Evolutionary conservation across 2,797 vertebrate genomes (phyloP).

Genomic region (Rhinogobio ventralis): DNA sequence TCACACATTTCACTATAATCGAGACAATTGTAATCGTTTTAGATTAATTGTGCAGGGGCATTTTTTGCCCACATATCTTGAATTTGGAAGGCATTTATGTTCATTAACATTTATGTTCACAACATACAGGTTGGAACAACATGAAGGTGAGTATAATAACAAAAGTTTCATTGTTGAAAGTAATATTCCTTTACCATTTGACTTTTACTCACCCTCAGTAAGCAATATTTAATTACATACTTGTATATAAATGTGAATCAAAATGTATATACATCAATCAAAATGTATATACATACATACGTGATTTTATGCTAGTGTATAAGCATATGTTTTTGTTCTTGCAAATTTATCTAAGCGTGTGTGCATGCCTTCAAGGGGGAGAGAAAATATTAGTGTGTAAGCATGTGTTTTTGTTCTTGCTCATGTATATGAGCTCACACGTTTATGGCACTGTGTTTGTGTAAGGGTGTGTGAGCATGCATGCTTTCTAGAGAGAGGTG

Average conservation of each 20-base stretch:
- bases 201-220: neutral
- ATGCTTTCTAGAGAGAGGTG: constrained; percentile 23
- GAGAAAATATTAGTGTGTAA: neutral
- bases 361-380: neutral
- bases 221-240: neutral
- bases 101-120: too few species aligned
- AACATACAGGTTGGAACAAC: neutral
- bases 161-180: neutral
- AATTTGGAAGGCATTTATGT: neutral
- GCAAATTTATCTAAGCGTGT: neutral
- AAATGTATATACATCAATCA: too few species aligned
- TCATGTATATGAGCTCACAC: constrained; percentile 19
- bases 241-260: neutral
- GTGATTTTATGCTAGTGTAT: neutral
- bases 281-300: too few species aligned
- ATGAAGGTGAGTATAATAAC: neutral
- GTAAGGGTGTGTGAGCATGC: neutral
- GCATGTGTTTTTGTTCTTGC: constrained; percentile 21
- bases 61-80: neutral
- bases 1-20: neutral
- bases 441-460: constrained; percentile 30
- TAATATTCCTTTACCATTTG: neutral
- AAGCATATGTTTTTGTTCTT: constrained; percentile 13
- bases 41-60: too few species aligned
- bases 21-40: fast-evolving